Conservation (phyloP, 2,113 vertebrate genomes). For the Eudorcas thomsonii region DNA sequence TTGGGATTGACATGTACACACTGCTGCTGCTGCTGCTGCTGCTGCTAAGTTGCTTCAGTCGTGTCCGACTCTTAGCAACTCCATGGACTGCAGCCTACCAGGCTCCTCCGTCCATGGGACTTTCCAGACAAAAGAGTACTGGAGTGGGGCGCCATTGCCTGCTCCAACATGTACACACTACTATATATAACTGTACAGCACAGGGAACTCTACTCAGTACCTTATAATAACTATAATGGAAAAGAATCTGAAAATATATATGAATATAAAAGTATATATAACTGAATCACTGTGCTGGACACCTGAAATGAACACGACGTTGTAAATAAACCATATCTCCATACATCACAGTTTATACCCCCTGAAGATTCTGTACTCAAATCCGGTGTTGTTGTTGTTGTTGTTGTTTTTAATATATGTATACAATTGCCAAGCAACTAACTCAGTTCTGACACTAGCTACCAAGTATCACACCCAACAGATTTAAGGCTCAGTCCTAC, state of each 20-base stretch:
- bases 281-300: background rate
- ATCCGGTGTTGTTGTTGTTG: accelerated
- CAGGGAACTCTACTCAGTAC: background rate
- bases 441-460: background rate
- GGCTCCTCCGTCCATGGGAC: background rate
- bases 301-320: accelerated
- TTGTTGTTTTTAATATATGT: background rate
- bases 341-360: background rate
- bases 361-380: background rate
- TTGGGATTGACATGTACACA: background rate
- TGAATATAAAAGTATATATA: background rate
- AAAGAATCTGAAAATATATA: background rate
- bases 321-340: background rate
- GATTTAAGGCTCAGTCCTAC: background rate
- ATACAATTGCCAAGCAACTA: background rate
- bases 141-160: background rate
- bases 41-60: background rate
- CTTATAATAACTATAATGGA: background rate
- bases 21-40: background rate
- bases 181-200: background rate
- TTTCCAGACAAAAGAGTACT: background rate
- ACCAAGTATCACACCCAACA: background rate
- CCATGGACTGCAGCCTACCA: background rate
- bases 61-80: background rate
- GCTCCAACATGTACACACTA: background rate